Conservation (phyloP, 1,140 invertebrate genomes). For the Papilio glaucus region DNA sequence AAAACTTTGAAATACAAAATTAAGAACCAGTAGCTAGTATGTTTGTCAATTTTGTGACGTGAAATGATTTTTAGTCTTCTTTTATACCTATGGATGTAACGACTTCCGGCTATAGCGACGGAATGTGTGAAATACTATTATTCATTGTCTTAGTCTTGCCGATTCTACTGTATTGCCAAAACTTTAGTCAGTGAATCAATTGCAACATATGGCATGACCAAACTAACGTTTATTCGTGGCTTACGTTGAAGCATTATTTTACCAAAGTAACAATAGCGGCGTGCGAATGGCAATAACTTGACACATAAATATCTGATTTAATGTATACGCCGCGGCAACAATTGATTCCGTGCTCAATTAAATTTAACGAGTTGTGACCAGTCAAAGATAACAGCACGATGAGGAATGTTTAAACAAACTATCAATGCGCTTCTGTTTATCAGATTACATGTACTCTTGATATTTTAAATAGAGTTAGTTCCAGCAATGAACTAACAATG, state of each 20-base stretch:
- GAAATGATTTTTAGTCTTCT: too few species aligned
- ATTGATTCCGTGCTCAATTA: constrained; percentile 14
- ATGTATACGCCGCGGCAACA: constrained; percentile 8
- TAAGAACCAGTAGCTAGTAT: too few species aligned
- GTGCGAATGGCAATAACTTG: constrained; percentile 1
- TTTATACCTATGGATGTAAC: too few species aligned
- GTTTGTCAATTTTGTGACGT: too few species aligned
- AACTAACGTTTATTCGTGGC: not conserved
- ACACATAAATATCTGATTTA: constrained; percentile 16
- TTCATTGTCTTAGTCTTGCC: too few species aligned
- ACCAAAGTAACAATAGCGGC: constrained; percentile 7
- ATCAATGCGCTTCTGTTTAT: not conserved
- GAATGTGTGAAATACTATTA: too few species aligned
- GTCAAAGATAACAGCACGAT: constrained; percentile 6
- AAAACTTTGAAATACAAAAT: too few species aligned
- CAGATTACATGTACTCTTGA: not conserved
- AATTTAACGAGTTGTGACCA: constrained; percentile 25
- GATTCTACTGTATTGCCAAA: not conserved
- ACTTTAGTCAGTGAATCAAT: not conserved
- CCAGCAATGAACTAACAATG: too few species aligned
- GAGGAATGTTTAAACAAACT: not conserved
- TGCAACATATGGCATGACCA: not conserved
- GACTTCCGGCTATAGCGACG: too few species aligned
- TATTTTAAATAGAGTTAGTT: too few species aligned
- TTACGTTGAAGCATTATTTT: not conserved